Conservation (phyloP, 2,888 invertebrate species). For the Ephialtes manifestator region DNA sequence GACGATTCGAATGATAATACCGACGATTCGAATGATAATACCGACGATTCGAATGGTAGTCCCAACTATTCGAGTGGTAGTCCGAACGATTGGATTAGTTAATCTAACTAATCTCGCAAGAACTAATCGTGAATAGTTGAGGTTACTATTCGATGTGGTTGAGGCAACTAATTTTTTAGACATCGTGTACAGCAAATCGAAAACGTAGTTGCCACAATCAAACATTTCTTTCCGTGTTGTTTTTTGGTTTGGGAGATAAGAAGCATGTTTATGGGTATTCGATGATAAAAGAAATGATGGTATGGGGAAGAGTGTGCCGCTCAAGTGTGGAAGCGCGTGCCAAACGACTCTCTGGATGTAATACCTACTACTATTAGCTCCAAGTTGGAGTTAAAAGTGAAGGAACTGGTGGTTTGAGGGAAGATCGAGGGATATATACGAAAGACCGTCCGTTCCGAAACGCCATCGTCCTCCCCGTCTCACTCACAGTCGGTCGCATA, state of each 20-base stretch:
- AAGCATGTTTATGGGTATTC: neutral
- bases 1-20: too few species aligned
- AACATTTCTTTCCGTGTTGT: neutral
- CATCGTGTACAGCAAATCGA: too few species aligned
- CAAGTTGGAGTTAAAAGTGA: slow-evolving; percentile 23
- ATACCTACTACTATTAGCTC: slow-evolving; percentile 11
- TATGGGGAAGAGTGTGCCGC: slow-evolving; percentile 5
- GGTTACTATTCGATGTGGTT: too few species aligned
- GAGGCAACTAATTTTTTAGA: too few species aligned
- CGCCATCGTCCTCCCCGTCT: slow-evolving; percentile 75
- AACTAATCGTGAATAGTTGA: too few species aligned
- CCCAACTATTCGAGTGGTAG: too few species aligned
- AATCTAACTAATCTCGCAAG: too few species aligned
- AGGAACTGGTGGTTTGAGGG: slow-evolving; percentile 31
- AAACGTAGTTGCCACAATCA: too few species aligned
- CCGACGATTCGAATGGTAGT: too few species aligned
- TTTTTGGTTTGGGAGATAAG: neutral
- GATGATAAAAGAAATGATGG: neutral
- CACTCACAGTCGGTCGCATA: slow-evolving; percentile 81
- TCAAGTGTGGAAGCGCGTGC: slow-evolving; percentile 38
- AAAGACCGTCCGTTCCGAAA: slow-evolving; percentile 39
- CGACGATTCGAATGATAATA: too few species aligned
- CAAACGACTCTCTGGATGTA: slow-evolving; percentile 13
- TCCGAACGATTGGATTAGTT: too few species aligned
- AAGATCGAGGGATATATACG: slow-evolving; percentile 27